Conservation (phyloP, 2,888 invertebrate genomes). For the Ernsta delagoae region DNA sequence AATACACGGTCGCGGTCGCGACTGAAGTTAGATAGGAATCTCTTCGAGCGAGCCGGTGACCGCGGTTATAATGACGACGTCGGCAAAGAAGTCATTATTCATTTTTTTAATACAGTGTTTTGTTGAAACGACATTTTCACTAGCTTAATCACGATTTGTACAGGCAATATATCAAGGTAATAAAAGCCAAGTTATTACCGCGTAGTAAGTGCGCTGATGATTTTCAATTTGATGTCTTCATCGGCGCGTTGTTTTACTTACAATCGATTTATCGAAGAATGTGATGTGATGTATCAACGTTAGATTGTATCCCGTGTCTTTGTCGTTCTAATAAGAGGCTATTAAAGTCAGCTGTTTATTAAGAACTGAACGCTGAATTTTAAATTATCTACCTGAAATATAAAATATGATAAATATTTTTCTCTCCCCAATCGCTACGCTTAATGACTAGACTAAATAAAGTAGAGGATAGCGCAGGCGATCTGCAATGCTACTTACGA, state of each 20-base stretch:
- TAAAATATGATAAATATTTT: too few species aligned
- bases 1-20: too few species aligned
- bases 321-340: neutral
- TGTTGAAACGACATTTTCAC: slow-evolving; percentile 84
- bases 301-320: neutral
- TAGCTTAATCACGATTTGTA: slow-evolving; percentile 80
- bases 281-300: slow-evolving; percentile 39
- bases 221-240: slow-evolving; percentile 82
- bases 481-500: too few species aligned
- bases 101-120: slow-evolving; percentile 84
- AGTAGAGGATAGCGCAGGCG: too few species aligned
- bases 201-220: slow-evolving; percentile 65
- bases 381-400: too few species aligned
- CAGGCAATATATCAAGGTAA: slow-evolving; percentile 79
- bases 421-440: too few species aligned
- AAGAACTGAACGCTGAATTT: too few species aligned
- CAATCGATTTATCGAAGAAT: slow-evolving; percentile 48
- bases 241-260: slow-evolving; percentile 51
- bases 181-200: slow-evolving; percentile 71
- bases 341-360: too few species aligned
- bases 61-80: too few species aligned
- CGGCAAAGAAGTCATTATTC: slow-evolving; percentile 75
- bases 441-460: too few species aligned
- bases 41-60: too few species aligned
- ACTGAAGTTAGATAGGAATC: too few species aligned